phyloP scores from a whole-genome alignment of 2,113 vertebrate genomes.

The Danio rerio region DNA sequence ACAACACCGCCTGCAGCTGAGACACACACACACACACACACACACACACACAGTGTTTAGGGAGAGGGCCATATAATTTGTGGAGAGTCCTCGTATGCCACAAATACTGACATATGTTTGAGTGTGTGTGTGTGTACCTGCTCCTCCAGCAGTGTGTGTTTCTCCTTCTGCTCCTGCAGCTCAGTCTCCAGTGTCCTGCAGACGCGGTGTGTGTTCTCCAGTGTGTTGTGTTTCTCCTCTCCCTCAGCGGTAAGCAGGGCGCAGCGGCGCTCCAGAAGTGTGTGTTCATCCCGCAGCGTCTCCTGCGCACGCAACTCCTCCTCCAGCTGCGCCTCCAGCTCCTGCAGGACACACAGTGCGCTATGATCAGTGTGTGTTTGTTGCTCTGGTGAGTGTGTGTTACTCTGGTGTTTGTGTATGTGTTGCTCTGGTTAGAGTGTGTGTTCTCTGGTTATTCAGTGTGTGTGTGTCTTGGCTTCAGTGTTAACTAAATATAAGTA shows the following conservation, averaged over 20 bases:
- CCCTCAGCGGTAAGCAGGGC: conserved; percentile 68
- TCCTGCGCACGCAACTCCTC: conserved; percentile 74
- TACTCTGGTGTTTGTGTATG: too few species aligned
- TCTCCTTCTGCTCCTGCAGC: conserved; percentile 73
- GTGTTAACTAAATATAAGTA: too few species aligned
- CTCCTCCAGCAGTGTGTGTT: conserved; percentile 74
- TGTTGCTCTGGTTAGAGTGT: background rate
- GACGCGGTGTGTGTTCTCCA: conserved; percentile 72
- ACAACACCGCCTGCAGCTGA: conserved; percentile 74
- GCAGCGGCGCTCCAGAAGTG: conserved; percentile 74
- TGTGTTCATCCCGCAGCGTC: conserved; percentile 73
- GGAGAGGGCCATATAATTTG: background rate
- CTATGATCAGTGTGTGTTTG: background rate
- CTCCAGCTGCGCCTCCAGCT: conserved; percentile 79
- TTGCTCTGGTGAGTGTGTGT: background rate
- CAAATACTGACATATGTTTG: background rate
- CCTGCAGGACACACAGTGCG: conserved; percentile 65
- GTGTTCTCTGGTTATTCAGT: too few species aligned
- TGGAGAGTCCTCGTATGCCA: too few species aligned
- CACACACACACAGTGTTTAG: too few species aligned
- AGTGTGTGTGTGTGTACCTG: conserved; percentile 66
- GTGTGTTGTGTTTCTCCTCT: conserved; percentile 63
- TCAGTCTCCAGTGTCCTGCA: conserved; percentile 76
- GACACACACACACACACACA: background rate
- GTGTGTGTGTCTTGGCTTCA: too few species aligned